Conservation (phyloP, 2,113 vertebrate genomes). For the Sinosuthora webbiana region DNA sequence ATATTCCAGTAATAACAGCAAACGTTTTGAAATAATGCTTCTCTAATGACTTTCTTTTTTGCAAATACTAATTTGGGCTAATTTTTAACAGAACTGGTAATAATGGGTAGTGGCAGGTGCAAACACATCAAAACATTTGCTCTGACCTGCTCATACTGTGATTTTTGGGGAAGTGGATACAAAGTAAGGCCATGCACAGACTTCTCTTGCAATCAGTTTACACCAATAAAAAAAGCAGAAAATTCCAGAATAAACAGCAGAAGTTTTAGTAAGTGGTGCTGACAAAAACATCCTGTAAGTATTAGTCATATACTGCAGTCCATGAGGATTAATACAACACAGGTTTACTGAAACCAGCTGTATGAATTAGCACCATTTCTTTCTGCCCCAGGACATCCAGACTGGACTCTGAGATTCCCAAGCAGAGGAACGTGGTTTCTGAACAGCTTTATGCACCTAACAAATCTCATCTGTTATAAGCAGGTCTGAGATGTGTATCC, state of each 20-base stretch:
- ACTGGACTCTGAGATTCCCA: neutral
- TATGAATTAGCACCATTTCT: neutral
- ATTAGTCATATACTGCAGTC: neutral
- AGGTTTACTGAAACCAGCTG: neutral
- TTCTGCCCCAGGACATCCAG: neutral
- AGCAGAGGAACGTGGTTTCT: neutral
- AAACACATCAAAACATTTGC: neutral
- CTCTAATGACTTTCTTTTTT: neutral
- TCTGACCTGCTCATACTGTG: neutral
- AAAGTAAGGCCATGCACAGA: neutral
- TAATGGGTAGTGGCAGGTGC: neutral
- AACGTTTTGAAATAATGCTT: neutral
- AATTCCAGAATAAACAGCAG: neutral
- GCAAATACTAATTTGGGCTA: neutral
- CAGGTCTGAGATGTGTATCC: neutral
- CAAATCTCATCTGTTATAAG: neutral
- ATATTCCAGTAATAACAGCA: neutral
- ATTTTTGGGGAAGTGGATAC: neutral
- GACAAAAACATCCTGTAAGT: neutral
- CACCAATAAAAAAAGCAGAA: neutral
- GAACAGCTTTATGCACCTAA: neutral
- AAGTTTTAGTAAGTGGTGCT: neutral
- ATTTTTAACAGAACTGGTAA: neutral
- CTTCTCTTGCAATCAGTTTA: neutral
- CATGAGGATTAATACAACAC: neutral